These are phyloP conservation scores for Onchidella celtica DNA, from an alignment of 2,888 invertebrate genomes.

Conservation along the genomic window DNA sequence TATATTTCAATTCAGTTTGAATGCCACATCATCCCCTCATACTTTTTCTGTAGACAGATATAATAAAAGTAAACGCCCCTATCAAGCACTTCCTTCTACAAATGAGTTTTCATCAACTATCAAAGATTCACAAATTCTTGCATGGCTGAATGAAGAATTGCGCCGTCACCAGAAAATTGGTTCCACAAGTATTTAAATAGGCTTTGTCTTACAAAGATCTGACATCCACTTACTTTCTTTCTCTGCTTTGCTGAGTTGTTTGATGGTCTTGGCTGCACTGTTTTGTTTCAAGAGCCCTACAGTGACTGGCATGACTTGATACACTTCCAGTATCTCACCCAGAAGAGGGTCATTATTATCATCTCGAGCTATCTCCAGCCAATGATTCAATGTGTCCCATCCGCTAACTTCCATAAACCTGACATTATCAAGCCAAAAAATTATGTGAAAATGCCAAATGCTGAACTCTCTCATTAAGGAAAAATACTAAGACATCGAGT, in stretches of 20 bases:
- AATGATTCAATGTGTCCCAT: conserved; percentile 93
- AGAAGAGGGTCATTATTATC: conserved; percentile 93
- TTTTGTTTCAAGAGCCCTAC: conserved; percentile 94
- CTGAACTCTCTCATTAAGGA: background rate
- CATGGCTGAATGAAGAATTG: too few relatives aligned
- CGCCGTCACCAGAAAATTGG: too few relatives aligned
- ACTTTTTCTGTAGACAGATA: too few relatives aligned
- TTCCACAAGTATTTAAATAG: too few relatives aligned
- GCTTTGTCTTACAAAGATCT: too few relatives aligned
- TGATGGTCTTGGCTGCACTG: conserved; percentile 94
- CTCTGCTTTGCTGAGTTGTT: conserved; percentile 82
- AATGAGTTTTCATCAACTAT: too few relatives aligned
- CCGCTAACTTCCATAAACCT: conserved; percentile 94
- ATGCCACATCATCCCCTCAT: too few relatives aligned
- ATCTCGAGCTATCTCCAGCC: conserved; percentile 93
- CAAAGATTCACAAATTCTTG: too few relatives aligned
- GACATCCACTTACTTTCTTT: conserved; percentile 87
- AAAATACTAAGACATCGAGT: background rate
- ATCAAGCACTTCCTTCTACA: too few relatives aligned
- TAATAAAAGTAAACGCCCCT: too few relatives aligned
- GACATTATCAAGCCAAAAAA: too few relatives aligned
- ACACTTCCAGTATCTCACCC: conserved; percentile 90
- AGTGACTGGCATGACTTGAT: conserved; percentile 93
- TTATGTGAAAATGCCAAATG: background rate
- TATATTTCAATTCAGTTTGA: too few relatives aligned